Evolutionary conservation across 2,113 vertebrate genomes (phyloP).

Genomic region (Oreocharis arfaki): DNA sequence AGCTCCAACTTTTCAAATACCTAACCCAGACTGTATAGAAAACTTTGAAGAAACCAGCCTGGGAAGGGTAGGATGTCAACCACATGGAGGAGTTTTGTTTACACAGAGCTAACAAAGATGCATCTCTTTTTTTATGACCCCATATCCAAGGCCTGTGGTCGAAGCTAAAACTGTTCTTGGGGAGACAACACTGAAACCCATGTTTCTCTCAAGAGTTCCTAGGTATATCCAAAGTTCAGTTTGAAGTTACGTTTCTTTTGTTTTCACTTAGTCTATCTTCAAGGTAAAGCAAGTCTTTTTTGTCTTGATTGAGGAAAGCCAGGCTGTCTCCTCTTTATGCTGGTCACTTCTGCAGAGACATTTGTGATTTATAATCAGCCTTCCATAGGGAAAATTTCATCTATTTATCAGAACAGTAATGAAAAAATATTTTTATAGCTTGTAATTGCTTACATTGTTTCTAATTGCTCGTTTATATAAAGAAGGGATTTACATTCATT

Average conservation of each 20-base stretch:
- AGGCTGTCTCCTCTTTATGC: background rate
- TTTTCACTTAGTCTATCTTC: background rate
- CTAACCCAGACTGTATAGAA: background rate
- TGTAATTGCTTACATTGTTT: constrained; percentile 25
- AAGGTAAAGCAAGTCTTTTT: background rate
- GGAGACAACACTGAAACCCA: background rate
- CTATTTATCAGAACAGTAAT: background rate
- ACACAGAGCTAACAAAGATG: background rate
- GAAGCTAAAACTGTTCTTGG: background rate
- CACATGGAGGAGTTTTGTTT: background rate
- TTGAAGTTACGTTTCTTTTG: background rate
- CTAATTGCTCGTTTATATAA: constrained; percentile 9
- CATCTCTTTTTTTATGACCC: background rate
- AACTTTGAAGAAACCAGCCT: background rate
- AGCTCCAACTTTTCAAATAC: background rate
- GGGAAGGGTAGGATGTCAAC: background rate
- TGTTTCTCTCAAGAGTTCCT: background rate
- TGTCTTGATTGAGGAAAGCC: background rate
- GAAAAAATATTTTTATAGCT: background rate
- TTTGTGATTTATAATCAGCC: background rate
- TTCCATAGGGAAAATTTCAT: background rate
- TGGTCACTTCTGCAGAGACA: background rate
- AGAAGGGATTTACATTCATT: background rate
- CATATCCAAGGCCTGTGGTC: background rate
- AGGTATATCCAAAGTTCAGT: background rate